Percentiles rank a stretch among this genome's conserved stretches.
These are phyloP conservation scores for Atta texana DNA, from an alignment of 1,140 invertebrate genomes.

Conservation along the genomic window DNA sequence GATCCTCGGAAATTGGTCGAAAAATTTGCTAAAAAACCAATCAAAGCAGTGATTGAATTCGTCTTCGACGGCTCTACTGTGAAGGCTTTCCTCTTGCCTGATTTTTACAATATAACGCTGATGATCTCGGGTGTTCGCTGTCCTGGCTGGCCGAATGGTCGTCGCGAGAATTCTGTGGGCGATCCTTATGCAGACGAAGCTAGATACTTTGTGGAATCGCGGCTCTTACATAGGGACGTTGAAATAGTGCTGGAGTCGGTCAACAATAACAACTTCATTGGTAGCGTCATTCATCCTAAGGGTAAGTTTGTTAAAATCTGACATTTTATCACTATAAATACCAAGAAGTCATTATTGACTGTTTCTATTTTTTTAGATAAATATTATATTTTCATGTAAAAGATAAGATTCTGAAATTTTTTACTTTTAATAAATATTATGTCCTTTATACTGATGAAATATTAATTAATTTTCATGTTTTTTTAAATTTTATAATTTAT, in stretches of 20 bases:
- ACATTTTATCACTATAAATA: no score
- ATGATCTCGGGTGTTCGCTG: slow-evolving; percentile 97
- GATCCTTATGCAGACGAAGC: slow-evolving; percentile 93
- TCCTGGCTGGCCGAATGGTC: slow-evolving; percentile 90
- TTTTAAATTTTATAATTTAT: no score
- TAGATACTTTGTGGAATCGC: slow-evolving; percentile 95
- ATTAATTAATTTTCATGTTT: no score
- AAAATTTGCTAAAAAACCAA: slow-evolving; percentile 91
- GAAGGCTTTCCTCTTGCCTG: slow-evolving; percentile 94
- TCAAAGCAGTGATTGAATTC: slow-evolving; percentile 97
- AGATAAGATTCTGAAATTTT: no score
- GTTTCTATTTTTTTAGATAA: no score
- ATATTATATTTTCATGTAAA: no score
- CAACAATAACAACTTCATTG: slow-evolving; percentile 97
- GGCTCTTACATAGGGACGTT: slow-evolving; percentile 97
- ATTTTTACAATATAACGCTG: slow-evolving; percentile 95
- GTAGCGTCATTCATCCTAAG: slow-evolving; percentile 96
- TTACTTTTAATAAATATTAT: no score
- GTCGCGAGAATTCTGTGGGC: slow-evolving; percentile 85
- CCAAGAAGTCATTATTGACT: no score
- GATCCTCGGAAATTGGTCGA: slow-evolving; percentile 94
- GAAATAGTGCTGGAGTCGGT: slow-evolving; percentile 96
- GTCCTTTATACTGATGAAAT: no score
- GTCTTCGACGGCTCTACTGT: slow-evolving; percentile 98
- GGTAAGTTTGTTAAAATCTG: slow-evolving; percentile 84